Evolutionary conservation across 2,888 invertebrate genomes (phyloP).

Genomic region (Carpatolechia fugitivella): DNA sequence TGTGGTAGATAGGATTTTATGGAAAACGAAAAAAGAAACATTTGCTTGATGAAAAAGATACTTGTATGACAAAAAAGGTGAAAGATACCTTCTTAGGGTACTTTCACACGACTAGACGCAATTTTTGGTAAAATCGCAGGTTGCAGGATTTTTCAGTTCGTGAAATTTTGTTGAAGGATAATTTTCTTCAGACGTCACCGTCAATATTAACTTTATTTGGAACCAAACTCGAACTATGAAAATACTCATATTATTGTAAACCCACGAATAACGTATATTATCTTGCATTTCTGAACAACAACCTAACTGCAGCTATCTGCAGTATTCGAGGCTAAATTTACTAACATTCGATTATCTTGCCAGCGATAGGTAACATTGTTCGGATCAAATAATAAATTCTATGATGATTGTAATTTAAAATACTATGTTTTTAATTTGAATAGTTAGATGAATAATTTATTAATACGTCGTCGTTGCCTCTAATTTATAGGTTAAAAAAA

Average conservation of each 20-base stretch:
- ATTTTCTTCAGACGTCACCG: slow-evolving; percentile 38
- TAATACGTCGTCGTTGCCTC: neutral
- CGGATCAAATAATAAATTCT: neutral
- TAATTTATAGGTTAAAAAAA: neutral
- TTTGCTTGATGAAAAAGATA: neutral
- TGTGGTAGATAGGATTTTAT: no score
- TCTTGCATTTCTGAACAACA: slow-evolving; percentile 29
- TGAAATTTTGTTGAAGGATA: no score
- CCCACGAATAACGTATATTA: no score
- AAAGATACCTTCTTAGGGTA: no score
- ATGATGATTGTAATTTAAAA: neutral
- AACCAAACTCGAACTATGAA: slow-evolving; percentile 30
- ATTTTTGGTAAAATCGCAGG: no score
- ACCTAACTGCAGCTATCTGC: slow-evolving; percentile 17
- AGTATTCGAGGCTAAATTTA: slow-evolving; percentile 30
- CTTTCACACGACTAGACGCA: no score
- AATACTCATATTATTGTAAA: slow-evolving; percentile 37
- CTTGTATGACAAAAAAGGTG: no score
- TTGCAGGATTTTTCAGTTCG: no score
- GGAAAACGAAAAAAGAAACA: neutral
- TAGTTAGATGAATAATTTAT: neutral
- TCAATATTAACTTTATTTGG: slow-evolving; percentile 1
- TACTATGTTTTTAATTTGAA: neutral
- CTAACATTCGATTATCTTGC: slow-evolving; percentile 24
- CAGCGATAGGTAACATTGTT: neutral